These are phyloP conservation scores for Drosophila anomelani DNA, from an alignment of 2,888 invertebrate species.

Conservation along the genomic window DNA sequence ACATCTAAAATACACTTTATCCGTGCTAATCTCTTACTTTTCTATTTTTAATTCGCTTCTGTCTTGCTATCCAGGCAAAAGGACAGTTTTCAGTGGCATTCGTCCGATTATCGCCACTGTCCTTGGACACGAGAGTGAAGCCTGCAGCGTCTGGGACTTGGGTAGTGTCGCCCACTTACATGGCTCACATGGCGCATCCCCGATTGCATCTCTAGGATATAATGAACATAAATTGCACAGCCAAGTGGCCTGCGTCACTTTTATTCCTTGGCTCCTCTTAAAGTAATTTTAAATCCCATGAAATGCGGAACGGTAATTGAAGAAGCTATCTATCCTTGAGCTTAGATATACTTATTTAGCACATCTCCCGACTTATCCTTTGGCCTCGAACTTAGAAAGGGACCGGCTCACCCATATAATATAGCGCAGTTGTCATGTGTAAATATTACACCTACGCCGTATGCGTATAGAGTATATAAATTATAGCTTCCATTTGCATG, in stretches of 20 bases:
- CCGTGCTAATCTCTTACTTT: too few relatives aligned
- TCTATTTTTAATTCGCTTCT: background rate
- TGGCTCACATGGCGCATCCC: conserved; percentile 1
- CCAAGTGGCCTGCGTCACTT: conserved; percentile 15
- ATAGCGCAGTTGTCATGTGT: conserved; percentile 3
- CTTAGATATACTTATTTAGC: conserved; percentile 11
- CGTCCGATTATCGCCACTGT: conserved; percentile 7
- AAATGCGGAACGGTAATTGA: conserved; percentile 37
- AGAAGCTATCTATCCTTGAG: conserved; percentile 33
- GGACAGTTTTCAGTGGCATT: conserved; percentile 8
- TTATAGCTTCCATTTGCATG: background rate
- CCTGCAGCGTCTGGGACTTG: conserved; percentile 9
- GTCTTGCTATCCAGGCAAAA: conserved; percentile 6
- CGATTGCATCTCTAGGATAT: conserved; percentile 31
- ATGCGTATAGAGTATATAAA: background rate
- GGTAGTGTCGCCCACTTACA: conserved; percentile 9
- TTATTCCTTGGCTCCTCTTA: conserved; percentile 3
- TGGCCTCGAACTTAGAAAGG: conserved; percentile 7
- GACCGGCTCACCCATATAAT: conserved; percentile 12
- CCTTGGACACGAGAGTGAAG: conserved; percentile 15
- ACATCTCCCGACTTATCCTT: conserved; percentile 36
- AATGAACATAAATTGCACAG: conserved; percentile 65
- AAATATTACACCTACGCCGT: conserved; percentile 36
- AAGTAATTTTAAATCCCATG: conserved; percentile 47
- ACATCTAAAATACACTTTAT: background rate